Base-by-base conservation (phyloP, 2,113 vertebrate species). In the Hemicordylus capensis region DNA sequence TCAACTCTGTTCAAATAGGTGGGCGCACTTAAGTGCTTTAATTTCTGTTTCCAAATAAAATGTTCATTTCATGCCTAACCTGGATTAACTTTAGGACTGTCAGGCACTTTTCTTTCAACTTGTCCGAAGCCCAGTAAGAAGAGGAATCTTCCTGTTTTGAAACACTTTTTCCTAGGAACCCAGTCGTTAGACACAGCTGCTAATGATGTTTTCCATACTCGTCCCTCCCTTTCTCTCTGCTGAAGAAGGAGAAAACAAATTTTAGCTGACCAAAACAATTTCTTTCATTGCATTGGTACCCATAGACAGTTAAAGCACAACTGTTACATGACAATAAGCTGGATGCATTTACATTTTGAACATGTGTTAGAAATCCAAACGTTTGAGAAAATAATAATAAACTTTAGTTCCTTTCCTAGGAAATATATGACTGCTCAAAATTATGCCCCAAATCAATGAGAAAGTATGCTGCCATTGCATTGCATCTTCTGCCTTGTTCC, bases 301-400 rank as follows among this genome's bases (percentile, higher is more conserved):
- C 39, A 83, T 48, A 48, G 39, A 83, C 28, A 74, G 56, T 83
- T 15, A 8, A 61, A 74, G 56, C 39, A 73, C 24, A 31, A 48
- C 48, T 54, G 9, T 85, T 61, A 51, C 66, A 39, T 85, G 61
- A 67, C 61, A 61, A 79, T 73, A 59, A 59, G 54, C n/a, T 59
- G 67, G 11, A 37, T 39, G 39, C 24, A 85, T 70, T 76, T 85
- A 26, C 44, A 73, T 79, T 78, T 69, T 61, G 76, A 61, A 63
- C 12, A n/a, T 14, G 2, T 2, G 26, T 31, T 46, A 46, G 12
- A 11, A 39, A 70, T 19, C 22, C 34, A 48, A 72, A 67, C 31
- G 22, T 31, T 69, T 44, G 48, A 26, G 66, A 12, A 46, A 28
- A 42, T 10, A 72, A 72, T 28, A 64, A 39, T 51, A 31, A 76